These are phyloP conservation scores for Cryptus viduatorius DNA, from an alignment of 2,888 invertebrate species.

Conservation along the genomic window DNA sequence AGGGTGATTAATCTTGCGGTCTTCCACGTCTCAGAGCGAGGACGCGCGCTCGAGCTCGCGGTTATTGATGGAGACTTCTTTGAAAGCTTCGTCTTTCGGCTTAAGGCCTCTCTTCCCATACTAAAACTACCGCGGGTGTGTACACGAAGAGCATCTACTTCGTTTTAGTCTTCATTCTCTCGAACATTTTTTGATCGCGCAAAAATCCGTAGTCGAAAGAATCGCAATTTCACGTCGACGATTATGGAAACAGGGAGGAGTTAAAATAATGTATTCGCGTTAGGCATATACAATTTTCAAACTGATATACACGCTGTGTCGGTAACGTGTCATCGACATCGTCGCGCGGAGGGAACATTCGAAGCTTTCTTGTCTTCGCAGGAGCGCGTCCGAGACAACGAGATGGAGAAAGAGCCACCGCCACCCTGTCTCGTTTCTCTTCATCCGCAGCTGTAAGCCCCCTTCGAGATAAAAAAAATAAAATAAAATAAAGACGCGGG, in stretches of 20 bases:
- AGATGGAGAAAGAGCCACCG: constrained; percentile 74
- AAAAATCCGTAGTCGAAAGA: constrained; percentile 24
- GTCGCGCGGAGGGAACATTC: neutral
- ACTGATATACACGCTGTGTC: constrained; percentile 28
- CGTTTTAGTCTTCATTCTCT: constrained; percentile 53
- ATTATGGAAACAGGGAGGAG: constrained; percentile 21
- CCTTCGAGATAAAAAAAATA: constrained; percentile 67
- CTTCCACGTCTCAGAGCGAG: constrained; percentile 84
- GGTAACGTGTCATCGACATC: constrained; percentile 58
- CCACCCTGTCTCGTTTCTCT: constrained; percentile 82
- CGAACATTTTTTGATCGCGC: constrained; percentile 50
- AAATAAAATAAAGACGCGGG: constrained; percentile 54
- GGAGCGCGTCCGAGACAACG: constrained; percentile 62
- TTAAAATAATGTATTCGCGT: constrained; percentile 48
- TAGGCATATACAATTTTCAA: constrained; percentile 32
- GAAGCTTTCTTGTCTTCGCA: constrained; percentile 55
- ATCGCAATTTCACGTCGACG: constrained; percentile 33
- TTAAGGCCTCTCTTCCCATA: constrained; percentile 51
- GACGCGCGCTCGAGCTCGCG: constrained; percentile 83
- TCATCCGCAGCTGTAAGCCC: constrained; percentile 82
- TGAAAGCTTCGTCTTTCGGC: constrained; percentile 72
- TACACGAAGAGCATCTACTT: constrained; percentile 64
- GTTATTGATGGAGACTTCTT: constrained; percentile 85
- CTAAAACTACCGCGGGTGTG: constrained; percentile 60
- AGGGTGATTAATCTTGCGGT: constrained; percentile 85